phyloP scores from a whole-genome alignment of 2,113 vertebrate species.

The Lagopus muta region DNA sequence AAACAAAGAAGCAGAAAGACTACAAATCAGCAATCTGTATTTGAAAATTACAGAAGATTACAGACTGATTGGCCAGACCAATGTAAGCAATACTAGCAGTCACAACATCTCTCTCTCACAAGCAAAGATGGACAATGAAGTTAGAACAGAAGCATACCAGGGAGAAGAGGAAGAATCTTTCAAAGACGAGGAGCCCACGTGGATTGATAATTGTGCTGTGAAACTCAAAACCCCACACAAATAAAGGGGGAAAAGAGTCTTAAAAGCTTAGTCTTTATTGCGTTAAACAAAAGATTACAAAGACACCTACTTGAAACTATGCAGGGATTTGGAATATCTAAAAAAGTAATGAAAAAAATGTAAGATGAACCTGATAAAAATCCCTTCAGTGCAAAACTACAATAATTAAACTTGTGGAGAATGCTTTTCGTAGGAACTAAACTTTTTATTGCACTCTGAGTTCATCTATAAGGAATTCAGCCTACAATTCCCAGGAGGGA shows the following conservation, averaged over 20 bases:
- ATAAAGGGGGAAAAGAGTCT: background rate
- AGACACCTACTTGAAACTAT: background rate
- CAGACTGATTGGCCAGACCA: background rate
- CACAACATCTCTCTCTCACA: background rate
- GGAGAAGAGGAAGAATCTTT: background rate
- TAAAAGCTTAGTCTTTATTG: background rate
- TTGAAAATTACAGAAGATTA: background rate
- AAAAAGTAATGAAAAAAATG: background rate
- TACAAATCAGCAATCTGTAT: background rate
- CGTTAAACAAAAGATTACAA: background rate
- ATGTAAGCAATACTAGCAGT: background rate
- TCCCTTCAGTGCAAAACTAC: background rate
- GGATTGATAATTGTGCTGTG: background rate
- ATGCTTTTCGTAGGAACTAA: background rate
- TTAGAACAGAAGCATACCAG: background rate
- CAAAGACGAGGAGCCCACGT: background rate
- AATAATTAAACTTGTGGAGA: background rate
- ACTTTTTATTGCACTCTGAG: background rate
- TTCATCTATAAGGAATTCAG: background rate
- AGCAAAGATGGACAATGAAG: background rate
- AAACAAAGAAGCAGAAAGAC: background rate
- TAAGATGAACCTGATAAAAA: background rate
- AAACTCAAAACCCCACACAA: background rate
- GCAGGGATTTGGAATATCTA: background rate
- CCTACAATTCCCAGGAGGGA: background rate